Base-by-base conservation (phyloP, 2,113 vertebrate species). In the Riparia riparia region DNA sequence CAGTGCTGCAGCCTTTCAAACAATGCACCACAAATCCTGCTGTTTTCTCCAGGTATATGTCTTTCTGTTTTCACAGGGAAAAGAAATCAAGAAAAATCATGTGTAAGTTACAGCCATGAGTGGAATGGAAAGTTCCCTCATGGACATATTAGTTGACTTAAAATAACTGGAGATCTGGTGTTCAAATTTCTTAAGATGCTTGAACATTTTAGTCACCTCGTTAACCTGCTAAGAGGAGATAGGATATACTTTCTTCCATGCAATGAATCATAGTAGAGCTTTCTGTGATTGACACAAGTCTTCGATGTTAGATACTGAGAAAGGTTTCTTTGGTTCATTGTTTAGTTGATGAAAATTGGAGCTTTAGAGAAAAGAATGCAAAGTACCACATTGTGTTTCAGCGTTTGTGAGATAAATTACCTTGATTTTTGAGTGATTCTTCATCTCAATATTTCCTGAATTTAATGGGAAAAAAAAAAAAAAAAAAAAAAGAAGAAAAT, bases 151-250 rank as follows among this genome's bases (percentile, higher is more conserved):
- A 76, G n/a, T 85, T 97, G 53, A 76, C 66, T 85, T 79, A 95
- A 79, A 94, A 85, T 85, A 93, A 94, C 85, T 82, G n/a, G 73
- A 97, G 90, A 96, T 96, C 66, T 76, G 53, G 57, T 91, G 70
- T 95, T 63, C 61, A 88, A 79, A 93, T 95, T 94, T 73, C 85
- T 95, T 56, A 87, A 87, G 69, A 85, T 76, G 53, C 69, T 95
- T 93, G 87, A 91, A 79, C 0, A 1, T 56, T 91, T 94, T 80
- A 85, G 82, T 90, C 66, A 82, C 82, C 82, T 91, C 37, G 71
- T 91, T 94, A 72, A 94, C 91, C 83, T 86, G 65, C 51, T 76
- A 54, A 25, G 45, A 91, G 25, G 15, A 65, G 18, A 78, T 11
- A 78, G 37, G 44, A 41, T 76, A 17, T 14, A 25, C 65, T 93